Base-by-base conservation (phyloP, 2,113 vertebrate genomes). In the Lasiurus cinereus region DNA sequence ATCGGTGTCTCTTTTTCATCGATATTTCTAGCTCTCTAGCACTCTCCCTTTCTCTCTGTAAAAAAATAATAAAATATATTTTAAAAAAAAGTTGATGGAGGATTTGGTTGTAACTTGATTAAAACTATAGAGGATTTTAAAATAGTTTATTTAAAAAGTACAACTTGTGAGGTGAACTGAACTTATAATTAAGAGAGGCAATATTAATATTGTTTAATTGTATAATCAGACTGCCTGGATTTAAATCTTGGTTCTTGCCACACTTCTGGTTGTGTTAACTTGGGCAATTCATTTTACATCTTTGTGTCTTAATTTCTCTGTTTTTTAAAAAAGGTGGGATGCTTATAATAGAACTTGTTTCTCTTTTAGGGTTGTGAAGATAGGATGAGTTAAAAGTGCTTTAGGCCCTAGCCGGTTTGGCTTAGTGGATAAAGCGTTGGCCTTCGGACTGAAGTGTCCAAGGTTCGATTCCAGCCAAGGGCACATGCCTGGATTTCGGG, bases 41-140 rank as follows among this genome's bases (percentile, higher is more conserved):
- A 39, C 39, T 39, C 39, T 39, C 39, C 39, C 39, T 39, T 39
- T 39, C 39, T 39, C 39, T 39, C 39, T 39, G 39, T 39, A 39
- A 39, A 39, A 39, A 39, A 39, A 39, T 39, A 39, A 39, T 39
- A 39, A 39, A 39, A 39, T 39, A 39, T 39, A 39, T 39, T 39
- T 3, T 3, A 39, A 39, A 39, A 39, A 39, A 39, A 36, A 39
- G 19, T 56, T 70, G 39, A 54, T 86, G 46, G 72, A 29, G n/a
- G 73, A 86, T 78, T 93, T 56, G 67, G 8, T 89, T 88, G 50
- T 95, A 83, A 80, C 9, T 52, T 66, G 52, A 36, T n/a, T 88
- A 59, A 85, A 79, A 70, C 46, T 14, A 5, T 29, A 39, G 64
- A 88, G 52, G 18, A 72, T 74, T 91, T 95, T 87, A 46, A 67